phyloP scores from a whole-genome alignment of 2,797 vertebrate genomes.

The Eulemur albifrons region DNA sequence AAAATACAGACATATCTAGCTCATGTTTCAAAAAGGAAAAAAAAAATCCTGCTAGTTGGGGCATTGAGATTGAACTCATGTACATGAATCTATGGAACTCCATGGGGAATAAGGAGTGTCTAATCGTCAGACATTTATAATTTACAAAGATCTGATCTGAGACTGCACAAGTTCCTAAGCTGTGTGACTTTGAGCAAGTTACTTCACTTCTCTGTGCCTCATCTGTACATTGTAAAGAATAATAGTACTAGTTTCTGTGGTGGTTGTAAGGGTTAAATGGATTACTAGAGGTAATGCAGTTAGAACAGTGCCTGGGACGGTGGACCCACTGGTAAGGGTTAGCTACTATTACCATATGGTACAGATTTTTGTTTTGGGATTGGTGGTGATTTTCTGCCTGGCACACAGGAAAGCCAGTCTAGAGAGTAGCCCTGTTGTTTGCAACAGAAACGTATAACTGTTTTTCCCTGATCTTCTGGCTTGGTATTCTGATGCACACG shows the following conservation, averaged over 20 bases:
- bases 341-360: not conserved
- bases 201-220: not conserved
- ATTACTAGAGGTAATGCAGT: not conserved
- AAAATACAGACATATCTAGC: conserved; percentile 68
- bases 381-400: not conserved
- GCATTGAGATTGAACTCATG: not conserved
- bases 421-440: conserved; percentile 33
- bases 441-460: not conserved
- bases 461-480: conserved; percentile 36
- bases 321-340: not conserved
- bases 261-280: not conserved
- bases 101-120: not conserved
- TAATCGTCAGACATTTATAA: not conserved
- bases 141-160: not conserved
- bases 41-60: not conserved
- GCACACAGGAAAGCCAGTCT: not conserved
- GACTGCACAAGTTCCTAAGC: not conserved
- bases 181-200: conserved; percentile 20
- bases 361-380: not conserved
- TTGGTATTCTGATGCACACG: not conserved
- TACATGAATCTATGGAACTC: not conserved
- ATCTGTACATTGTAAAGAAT: not conserved
- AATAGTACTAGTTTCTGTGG: not conserved
- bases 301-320: not conserved
- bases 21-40: conserved; percentile 68